Evolutionary conservation across 2,888 invertebrate genomes (phyloP), one percentile per base, ranked within the genome.

Genomic region (Tribolium freemani): DNA sequence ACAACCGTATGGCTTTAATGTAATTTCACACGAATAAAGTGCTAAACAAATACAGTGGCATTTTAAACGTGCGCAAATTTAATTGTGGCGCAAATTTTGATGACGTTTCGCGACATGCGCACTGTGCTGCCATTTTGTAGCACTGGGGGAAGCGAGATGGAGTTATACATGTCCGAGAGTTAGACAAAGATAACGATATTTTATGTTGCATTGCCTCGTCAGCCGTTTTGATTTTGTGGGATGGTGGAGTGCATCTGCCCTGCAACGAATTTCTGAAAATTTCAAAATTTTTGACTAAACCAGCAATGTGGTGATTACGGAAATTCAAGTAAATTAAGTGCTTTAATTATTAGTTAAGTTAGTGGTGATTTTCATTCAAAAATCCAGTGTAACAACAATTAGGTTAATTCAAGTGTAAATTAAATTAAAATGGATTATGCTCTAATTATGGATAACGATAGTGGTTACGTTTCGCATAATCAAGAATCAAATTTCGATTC

Each of bases 401-500:
- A 38, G 38, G 38, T 38, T 38, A 38, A n/a, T 5, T 26, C 1
- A 38, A 38, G n/a, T 38, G 5, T 38, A 38, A 38, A 38, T 38
- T 3, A 38, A 16, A 38, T 38, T 38, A 38, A 38, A 6, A 73
- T 69, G 73, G 67, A 71, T 54, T 38, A 8, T 63, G 38, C 13
- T 44, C 21, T 60, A 21, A 68, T 68, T 13, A 81, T 84, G 78
- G 85, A 86, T 75, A 82, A 84, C 72, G 86, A 86, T 76, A 86
- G 86, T 78, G 86, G 86, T 0, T 86, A 86, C 74, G 80, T 84
- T 71, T 85, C 85, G n/a, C 82, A 84, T 61, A 81, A 83, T 76
- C 80, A 79, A 10, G 86, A 86, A 78, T 84, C 85, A 10, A 84
- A 83, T 71, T 79, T 81, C 4, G 81, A 83, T 71, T 77, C 77